These are phyloP conservation scores for Phthorimaea operculella DNA, from an alignment of 1,140 invertebrate genomes.

Conservation along the genomic window DNA sequence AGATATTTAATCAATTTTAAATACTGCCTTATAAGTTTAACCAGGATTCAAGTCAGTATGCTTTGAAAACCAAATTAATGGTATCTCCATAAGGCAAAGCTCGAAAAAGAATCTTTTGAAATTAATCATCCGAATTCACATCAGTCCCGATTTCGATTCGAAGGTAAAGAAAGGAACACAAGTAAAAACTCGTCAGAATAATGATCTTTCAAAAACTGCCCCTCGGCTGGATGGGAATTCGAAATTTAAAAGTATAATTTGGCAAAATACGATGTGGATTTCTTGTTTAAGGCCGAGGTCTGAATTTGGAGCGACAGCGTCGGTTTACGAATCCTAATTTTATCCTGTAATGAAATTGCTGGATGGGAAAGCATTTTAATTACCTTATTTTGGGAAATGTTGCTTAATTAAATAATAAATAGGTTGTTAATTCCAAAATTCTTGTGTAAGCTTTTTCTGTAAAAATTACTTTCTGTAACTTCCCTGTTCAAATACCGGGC, in stretches of 20 bases:
- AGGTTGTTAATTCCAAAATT: too few species aligned
- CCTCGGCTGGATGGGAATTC: slow-evolving; percentile 25
- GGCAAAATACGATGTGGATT: slow-evolving; percentile 28
- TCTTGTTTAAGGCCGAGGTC: slow-evolving; percentile 12
- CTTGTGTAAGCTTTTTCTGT: too few species aligned
- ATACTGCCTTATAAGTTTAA: too few species aligned
- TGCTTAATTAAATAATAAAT: too few species aligned
- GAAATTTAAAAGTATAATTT: slow-evolving; percentile 58
- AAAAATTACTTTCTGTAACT: too few species aligned
- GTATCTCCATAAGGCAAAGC: neutral
- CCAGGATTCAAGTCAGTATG: too few species aligned
- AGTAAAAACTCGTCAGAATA: slow-evolving; percentile 29
- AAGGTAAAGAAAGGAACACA: neutral
- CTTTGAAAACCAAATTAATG: too few species aligned
- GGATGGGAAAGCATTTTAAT: too few species aligned
- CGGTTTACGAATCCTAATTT: slow-evolving; percentile 44
- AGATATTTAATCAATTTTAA: too few species aligned
- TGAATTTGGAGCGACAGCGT: slow-evolving; percentile 29
- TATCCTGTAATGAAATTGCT: slow-evolving; percentile 42
- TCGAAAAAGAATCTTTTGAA: neutral
- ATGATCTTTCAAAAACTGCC: slow-evolving; percentile 28
- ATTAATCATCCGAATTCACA: neutral
- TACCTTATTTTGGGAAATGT: too few species aligned
- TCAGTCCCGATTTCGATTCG: too few species aligned
- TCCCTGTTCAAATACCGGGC: too few species aligned